Base-by-base conservation (phyloP, 2,888 invertebrate genomes). In the Automeris io region DNA sequence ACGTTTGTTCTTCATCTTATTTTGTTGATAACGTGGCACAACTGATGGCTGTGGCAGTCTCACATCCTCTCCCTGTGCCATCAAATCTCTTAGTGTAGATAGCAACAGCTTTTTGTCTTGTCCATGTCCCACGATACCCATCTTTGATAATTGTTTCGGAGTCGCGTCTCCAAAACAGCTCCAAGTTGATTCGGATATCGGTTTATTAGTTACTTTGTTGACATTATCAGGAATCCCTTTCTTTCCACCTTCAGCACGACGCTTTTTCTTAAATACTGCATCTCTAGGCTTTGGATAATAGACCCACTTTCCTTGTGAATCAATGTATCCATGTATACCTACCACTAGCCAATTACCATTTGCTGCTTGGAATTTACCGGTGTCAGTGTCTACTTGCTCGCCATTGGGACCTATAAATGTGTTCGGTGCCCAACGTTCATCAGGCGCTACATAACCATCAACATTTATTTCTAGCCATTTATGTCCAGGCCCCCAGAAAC, bases 121-220 rank as follows among this genome's bases (percentile, higher is more conserved):
- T 1, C 85, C 83, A 35, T 85, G 85, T 7, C 85, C 82, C 6
- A 73, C 46, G n/a, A 85, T 80, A 7, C 85, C 85, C 61, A 79
- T 65, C 52, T 66, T 67, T 5, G 81, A 75, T 19, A 86, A 53
- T 7, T 61, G 45, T 43, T 50, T 65, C 2, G 80, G 75, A 24
- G 70, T 62, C 5, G 57, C 71, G 42, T 73, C 76, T 2, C 77
- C 82, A 35, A 85, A 85, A 52, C 85, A 85, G 56, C 81, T 85
- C 70, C 74, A 83, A 11, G 71, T 67, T 2, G 61, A 46, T 38
- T 68, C 68, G 1, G 74, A 72, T 42, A 9, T 5, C 0, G 46
- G 49, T 37, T 64, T 61, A 21, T 42, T 40, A n/a, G 33, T 35
- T 12, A 21, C 26, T 40, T 40, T 52, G 2, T 44, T 43, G 18